phyloP scores from a whole-genome alignment of 2,113 vertebrate genomes.

The Oenanthe oenanthe region DNA sequence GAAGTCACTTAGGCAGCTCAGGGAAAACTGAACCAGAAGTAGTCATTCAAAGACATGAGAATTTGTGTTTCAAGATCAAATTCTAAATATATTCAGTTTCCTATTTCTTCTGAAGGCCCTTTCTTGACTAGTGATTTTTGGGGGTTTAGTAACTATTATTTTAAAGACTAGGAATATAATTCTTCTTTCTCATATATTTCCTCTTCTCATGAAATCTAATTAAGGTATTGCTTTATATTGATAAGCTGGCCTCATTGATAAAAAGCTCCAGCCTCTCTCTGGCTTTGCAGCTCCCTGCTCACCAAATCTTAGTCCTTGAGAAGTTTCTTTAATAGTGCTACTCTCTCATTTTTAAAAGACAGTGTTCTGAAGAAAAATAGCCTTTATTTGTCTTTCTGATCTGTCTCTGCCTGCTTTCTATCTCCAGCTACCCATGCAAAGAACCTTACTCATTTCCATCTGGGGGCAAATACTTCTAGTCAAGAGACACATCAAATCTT shows the following conservation, averaged over 20 bases:
- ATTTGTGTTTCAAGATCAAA: background rate
- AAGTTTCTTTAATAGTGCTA: background rate
- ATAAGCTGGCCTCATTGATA: background rate
- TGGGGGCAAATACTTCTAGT: background rate
- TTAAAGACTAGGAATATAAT: background rate
- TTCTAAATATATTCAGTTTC: background rate
- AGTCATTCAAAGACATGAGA: background rate
- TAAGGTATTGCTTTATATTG: background rate
- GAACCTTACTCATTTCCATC: background rate
- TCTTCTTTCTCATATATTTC: background rate
- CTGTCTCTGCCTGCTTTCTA: background rate
- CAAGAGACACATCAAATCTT: background rate
- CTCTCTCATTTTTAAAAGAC: background rate
- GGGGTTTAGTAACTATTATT: background rate
- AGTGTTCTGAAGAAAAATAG: background rate
- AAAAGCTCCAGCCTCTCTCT: background rate
- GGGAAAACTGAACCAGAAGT: background rate
- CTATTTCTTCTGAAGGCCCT: background rate
- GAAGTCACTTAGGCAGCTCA: background rate
- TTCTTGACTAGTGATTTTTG: background rate
- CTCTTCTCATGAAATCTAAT: background rate
- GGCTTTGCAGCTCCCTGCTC: background rate
- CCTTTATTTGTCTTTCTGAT: background rate
- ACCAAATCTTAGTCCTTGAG: background rate
- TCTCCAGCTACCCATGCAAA: background rate